Evolutionary conservation across 2,797 vertebrate genomes (phyloP).

Genomic region (Okamejei kenojei): DNA sequence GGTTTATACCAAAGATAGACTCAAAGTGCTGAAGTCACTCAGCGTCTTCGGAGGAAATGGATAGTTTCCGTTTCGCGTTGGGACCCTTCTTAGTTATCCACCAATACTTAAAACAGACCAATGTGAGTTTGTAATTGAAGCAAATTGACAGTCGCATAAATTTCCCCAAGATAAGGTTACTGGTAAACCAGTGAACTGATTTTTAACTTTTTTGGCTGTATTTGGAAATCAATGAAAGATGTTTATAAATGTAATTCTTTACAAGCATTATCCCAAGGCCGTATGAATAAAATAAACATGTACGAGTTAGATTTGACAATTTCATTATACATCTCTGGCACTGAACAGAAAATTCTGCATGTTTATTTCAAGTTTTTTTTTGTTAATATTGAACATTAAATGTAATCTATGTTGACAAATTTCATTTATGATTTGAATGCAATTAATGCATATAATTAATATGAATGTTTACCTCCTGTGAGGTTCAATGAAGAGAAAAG

Average conservation of each 20-base stretch:
- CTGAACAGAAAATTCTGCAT: neutral
- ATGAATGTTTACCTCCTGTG: neutral
- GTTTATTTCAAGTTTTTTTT: neutral
- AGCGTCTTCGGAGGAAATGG: no score
- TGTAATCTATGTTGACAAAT: neutral
- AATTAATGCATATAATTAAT: neutral
- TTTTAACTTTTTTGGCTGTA: no score
- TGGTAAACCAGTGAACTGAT: no score
- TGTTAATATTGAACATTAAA: neutral
- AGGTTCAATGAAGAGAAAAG: neutral
- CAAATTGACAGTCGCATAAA: no score
- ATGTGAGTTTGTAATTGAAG: no score
- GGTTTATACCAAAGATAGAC: no score
- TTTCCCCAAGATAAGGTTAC: no score
- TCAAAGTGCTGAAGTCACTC: no score
- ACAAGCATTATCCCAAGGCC: neutral
- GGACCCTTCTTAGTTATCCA: no score
- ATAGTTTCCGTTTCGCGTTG: no score
- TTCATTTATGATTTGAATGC: neutral
- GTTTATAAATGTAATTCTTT: neutral
- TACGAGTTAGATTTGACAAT: neutral
- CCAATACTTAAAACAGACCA: no score
- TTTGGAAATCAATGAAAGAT: no score
- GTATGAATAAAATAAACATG: neutral
- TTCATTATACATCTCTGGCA: neutral